These are phyloP conservation scores for Eristalis intricaria DNA, from an alignment of 2,888 invertebrate genomes.

Conservation along the genomic window DNA sequence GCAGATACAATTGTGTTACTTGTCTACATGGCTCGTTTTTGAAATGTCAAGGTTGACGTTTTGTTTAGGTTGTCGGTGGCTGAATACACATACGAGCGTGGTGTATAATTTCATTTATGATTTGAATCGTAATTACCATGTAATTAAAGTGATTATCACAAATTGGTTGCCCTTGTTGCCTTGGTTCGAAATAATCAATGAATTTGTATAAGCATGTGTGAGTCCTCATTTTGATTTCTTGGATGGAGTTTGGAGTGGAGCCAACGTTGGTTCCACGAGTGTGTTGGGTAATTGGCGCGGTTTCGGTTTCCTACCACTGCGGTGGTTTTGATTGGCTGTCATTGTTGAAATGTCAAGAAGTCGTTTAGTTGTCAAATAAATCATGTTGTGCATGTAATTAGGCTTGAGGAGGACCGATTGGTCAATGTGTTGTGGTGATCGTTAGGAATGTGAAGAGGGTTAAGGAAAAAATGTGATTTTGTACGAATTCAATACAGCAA, in stretches of 20 bases:
- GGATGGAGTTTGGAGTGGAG: neutral
- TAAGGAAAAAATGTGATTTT: neutral
- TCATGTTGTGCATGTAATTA: neutral
- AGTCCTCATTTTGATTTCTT: neutral
- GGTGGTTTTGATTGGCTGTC: neutral
- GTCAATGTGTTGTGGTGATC: neutral
- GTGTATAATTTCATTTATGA: conserved; percentile 5
- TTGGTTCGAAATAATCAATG: neutral
- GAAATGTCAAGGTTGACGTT: conserved; percentile 40
- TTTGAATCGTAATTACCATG: conserved; percentile 16
- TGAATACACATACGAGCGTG: neutral
- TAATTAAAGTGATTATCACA: conserved; percentile 26
- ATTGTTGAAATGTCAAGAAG: neutral
- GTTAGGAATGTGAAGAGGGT: too few relatives aligned
- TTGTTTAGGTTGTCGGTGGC: conserved; percentile 5
- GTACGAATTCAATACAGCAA: too few relatives aligned
- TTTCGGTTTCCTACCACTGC: neutral
- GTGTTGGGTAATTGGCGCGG: neutral
- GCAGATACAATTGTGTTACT: conserved; percentile 15
- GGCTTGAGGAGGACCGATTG: neutral
- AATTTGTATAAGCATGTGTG: neutral
- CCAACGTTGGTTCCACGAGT: neutral
- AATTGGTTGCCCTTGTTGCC: conserved; percentile 20
- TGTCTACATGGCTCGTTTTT: neutral
- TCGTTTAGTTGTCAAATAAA: neutral